Evolutionary conservation across 2,113 vertebrate genomes (phyloP), one percentile per base, ranked within the genome.

Genomic region (Actenoides hombroni): DNA sequence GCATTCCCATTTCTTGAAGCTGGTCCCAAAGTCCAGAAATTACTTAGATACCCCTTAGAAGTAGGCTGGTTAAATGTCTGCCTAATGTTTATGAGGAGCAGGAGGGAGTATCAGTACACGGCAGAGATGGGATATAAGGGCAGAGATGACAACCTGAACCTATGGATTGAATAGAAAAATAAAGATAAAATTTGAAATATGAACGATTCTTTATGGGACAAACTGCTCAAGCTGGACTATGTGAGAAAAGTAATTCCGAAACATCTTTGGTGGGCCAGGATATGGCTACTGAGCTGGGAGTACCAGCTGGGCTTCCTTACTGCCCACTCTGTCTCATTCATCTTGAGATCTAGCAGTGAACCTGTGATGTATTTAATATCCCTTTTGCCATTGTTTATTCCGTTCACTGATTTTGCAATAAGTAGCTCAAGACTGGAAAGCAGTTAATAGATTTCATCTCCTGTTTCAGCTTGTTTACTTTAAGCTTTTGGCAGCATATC

Each of bases 381-480:
- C 29, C 51, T 88, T 89, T 87, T 89, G 74, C 74, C 70, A 69
- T 18, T 86, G 79, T 92, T 94, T 92, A 83, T 93, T 92, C 79
- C 23, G 1, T 80, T 89, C 84, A 73, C 65, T 69, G 70, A 28
- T 79, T 92, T 92, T 89, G 77, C 77, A 76, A 1, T 85, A 94
- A 95, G 94, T 69, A 92, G 81, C 77, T 94, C 33, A 78, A 91
- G 74, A 73, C 78, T 85, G 46, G 69, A 93, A 94, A 92, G 88
- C 53, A 89, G 80, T 84, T 94, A 92, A 89, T 82, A 91, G 88
- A 87, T 95, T 94, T 94, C 70, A 83, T 89, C 67, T 91, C 73
- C 83, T 51, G 63, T 92, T 96, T 91, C 86, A 79, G 53, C 57
- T 89, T 93, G 95, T 95, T 94, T 95, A 84, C 94, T 92, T 96